phyloP scores from a whole-genome alignment of 2,888 invertebrate genomes.

The Leucoma salicis region DNA sequence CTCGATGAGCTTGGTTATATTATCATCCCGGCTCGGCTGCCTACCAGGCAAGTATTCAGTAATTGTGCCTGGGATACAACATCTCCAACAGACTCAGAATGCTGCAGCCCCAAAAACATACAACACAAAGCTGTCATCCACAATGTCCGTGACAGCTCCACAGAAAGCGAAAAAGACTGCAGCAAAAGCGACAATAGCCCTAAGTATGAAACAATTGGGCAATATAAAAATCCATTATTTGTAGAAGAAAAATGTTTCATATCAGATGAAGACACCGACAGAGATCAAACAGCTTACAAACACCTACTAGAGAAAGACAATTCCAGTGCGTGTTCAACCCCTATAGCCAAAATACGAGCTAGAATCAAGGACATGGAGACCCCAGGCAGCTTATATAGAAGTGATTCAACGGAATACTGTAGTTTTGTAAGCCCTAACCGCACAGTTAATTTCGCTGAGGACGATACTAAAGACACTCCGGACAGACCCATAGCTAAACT shows the following conservation, averaged over 20 bases:
- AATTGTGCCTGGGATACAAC: conserved; percentile 56
- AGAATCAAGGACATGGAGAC: conserved; percentile 61
- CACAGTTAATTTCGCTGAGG: conserved; percentile 44
- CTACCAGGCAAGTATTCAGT: conserved; percentile 54
- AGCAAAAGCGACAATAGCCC: conserved; percentile 53
- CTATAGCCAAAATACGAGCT: conserved; percentile 59
- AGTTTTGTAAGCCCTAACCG: conserved; percentile 72
- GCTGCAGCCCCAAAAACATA: conserved; percentile 50
- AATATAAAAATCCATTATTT: conserved; percentile 35
- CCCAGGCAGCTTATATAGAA: conserved; percentile 62
- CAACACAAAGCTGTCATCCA: conserved; percentile 58
- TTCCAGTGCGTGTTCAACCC: conserved; percentile 70
- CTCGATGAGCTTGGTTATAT: conserved; percentile 67
- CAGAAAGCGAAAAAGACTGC: conserved; percentile 58
- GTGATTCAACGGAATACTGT: conserved; percentile 77
- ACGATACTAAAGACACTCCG: conserved; percentile 47
- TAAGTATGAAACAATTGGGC: conserved; percentile 57
- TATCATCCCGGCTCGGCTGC: conserved; percentile 60
- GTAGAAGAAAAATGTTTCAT: conserved; percentile 52
- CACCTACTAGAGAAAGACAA: conserved; percentile 53
- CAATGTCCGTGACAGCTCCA: conserved; percentile 40
- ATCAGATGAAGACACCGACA: conserved; percentile 49
- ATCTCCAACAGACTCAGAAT: conserved; percentile 65
- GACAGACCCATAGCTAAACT: conserved; percentile 58
- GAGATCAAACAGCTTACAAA: conserved; percentile 40